Evolutionary conservation across 2,797 vertebrate genomes (phyloP), one percentile per base, ranked within the genome.

Genomic region (Anolis apletophallus): DNA sequence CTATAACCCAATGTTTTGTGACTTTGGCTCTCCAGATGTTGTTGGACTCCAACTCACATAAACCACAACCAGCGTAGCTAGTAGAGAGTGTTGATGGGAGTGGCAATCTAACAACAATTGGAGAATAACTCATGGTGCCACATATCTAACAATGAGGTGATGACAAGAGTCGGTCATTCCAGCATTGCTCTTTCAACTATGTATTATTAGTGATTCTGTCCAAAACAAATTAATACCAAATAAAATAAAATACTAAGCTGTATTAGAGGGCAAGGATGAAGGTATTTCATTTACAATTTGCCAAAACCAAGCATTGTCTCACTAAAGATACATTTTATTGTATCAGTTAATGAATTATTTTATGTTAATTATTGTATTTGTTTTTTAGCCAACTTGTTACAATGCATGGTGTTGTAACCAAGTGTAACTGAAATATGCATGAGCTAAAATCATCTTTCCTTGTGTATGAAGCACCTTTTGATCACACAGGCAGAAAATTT

Each of bases 381-480:
- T 84, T 79, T 84, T 90, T 34, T 80, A 90, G 92, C 92, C 92
- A 95, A 85, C 81, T 88, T 80, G 87, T 85, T 86, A 94, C 93
- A 92, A 93, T 87, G 93, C 82, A 32, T 90, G 81, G 92, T 93
- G 92, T 92, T 93, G 92, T 92, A 84, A 75, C 69, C 68, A 87
- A 87, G 90, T 89, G 90, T 0, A 85, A 90, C 81, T 81, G 93
- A 91, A 89, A 91, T 90, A 67, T 87, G 90, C 87, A 91, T 92
- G 90, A 91, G 78, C 40, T 89, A 85, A 78, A 92, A 83, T 79
- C 80, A 90, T 69, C 89, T 88, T 87, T 93, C 90, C 85, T 93
- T 91, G 85, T 92, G 84, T 82, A 88, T 83, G 88, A 86, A 90
- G 92, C 69, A 83, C n/a, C 85, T 91, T 90, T 87, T 91, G 82